Base-by-base conservation (phyloP, 1,140 invertebrate species). In the Pachypsylla venusta region DNA sequence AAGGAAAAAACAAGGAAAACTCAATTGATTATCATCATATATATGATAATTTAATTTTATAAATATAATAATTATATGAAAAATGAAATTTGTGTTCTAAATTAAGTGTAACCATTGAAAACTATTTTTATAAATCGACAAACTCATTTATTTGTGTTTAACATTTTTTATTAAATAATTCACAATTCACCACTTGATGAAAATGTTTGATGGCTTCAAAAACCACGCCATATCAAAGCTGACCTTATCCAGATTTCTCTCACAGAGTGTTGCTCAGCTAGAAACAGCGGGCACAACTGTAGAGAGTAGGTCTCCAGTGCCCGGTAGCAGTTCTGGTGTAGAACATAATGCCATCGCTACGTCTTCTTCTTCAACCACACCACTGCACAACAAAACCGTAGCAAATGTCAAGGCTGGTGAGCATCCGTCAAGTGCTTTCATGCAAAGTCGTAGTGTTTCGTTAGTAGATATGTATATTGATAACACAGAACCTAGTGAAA, bases 381-480 rank as follows among this genome's bases (percentile, higher is more conserved):
- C 73, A 0, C 75, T 80, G 57, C 81, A 82, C 66, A 85, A 80
- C 68, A 82, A 85, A 64, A 80, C 83, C 58, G 75, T 83, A 54
- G 81, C 83, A 68, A 86, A 84, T 76, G 84, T 84, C 70, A 85
- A 85, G 74, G 80, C 76, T 72, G 64, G 77, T 70, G 80, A 83
- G 40, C 84, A 87, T 74, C 84, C 84, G 60, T 83, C 83, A 73
- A 74, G 73, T 72, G 72, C 66, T 65, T 87, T 88, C 71, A 79
- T 87, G 66, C 84, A 92, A 77, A 92, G 83, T 72, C 84, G 89
- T 68, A 90, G 88, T 64, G 84, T 92, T 65, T 91, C 88, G n/a
- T 76, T 92, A 77, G 87, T 91, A 69, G 89, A 93, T 69, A 93
- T 93, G 89, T 93, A 92, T 76, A 89, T 92, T 71, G 89, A 93